Percentiles rank a stretch among this genome's conserved stretches.
Evolutionary conservation across 2,888 invertebrate species (phyloP).

Genomic region (Drosophila setosimentum): DNA sequence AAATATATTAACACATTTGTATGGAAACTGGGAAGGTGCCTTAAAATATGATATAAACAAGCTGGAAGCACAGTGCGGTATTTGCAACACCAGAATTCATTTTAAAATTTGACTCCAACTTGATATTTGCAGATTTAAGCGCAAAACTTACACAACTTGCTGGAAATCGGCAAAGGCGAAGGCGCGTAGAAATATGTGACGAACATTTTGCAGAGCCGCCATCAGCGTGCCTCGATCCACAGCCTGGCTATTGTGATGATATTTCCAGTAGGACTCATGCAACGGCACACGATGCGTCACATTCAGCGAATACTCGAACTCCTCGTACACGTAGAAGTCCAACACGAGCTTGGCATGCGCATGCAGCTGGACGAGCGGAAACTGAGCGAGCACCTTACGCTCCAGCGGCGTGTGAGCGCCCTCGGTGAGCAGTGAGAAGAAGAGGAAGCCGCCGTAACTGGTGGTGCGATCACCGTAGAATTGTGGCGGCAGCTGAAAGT

Average conservation of each 20-base stretch:
- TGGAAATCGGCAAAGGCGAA: slow-evolving; percentile 88
- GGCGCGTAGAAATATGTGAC: slow-evolving; percentile 91
- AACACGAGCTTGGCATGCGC: slow-evolving; percentile 90
- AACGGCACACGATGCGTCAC: slow-evolving; percentile 87
- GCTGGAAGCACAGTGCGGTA: neutral
- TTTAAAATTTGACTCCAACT: neutral
- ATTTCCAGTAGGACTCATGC: slow-evolving; percentile 92
- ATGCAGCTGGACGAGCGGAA: slow-evolving; percentile 93
- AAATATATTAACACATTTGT: neutral
- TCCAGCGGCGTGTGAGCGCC: slow-evolving; percentile 87
- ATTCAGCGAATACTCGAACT: slow-evolving; percentile 85
- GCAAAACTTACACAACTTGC: slow-evolving; percentile 86
- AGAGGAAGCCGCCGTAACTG: slow-evolving; percentile 95
- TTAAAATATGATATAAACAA: too few species aligned
- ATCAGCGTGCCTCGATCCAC: slow-evolving; percentile 93
- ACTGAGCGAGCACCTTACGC: slow-evolving; percentile 87
- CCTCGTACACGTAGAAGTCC: slow-evolving; percentile 88
- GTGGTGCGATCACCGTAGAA: slow-evolving; percentile 95
- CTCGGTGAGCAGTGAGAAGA: slow-evolving; percentile 91
- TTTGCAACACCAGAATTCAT: neutral
- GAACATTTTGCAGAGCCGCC: slow-evolving; percentile 95
- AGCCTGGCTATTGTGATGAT: slow-evolving; percentile 85
- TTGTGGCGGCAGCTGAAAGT: slow-evolving; percentile 88
- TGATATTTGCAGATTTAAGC: neutral
- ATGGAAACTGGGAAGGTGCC: neutral